Conservation (phyloP, 2,113 vertebrate species). For the Anolis sagrei region DNA sequence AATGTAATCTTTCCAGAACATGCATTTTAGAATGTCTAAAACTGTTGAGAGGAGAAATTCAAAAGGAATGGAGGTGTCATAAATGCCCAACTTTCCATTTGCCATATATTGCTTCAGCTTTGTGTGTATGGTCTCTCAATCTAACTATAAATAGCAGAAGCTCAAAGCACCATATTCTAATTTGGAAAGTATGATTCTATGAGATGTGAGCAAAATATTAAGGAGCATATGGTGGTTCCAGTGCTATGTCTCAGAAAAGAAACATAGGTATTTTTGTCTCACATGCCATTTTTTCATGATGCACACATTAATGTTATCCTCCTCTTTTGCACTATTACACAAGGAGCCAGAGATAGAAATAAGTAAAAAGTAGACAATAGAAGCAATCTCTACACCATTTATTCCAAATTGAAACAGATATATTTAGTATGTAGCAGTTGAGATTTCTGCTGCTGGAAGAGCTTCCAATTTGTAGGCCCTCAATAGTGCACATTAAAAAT, state of each 20-base stretch:
- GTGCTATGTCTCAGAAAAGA: neutral
- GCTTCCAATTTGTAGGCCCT: neutral
- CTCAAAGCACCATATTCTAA: neutral
- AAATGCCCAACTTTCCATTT: neutral
- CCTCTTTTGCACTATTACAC: neutral
- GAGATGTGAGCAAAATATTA: neutral
- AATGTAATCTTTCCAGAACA: neutral
- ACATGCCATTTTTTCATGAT: neutral
- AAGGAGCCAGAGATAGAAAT: neutral
- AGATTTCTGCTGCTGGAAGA: neutral
- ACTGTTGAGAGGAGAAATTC: neutral
- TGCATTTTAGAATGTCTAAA: neutral
- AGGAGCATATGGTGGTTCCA: neutral
- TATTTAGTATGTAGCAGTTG: neutral
- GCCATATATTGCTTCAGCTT: neutral
- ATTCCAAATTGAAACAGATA: neutral
- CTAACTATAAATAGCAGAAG: neutral
- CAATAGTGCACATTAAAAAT: neutral
- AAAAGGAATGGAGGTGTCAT: neutral
- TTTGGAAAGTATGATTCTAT: neutral
- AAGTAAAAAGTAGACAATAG: neutral
- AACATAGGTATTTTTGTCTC: neutral
- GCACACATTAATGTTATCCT: constrained; percentile 4
- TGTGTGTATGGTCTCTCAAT: neutral
- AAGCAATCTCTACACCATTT: neutral